Evolutionary conservation across 1,140 invertebrate genomes (phyloP).

Genomic region (Apis mellifera): DNA sequence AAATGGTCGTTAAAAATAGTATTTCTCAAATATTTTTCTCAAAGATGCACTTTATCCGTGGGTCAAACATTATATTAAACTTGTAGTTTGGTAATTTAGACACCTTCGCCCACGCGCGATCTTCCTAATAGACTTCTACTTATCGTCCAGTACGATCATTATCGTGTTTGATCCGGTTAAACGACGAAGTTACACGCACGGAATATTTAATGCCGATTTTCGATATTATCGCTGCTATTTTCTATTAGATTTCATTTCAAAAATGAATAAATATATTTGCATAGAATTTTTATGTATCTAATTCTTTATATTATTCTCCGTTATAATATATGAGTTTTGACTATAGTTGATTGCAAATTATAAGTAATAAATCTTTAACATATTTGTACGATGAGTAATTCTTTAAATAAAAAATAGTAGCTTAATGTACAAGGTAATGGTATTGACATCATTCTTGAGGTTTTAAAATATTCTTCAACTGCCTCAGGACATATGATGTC

Average conservation of each 20-base stretch:
- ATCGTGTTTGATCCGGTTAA: conserved; percentile 58
- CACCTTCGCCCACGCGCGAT: conserved; percentile 3
- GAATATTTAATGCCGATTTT: conserved; percentile 47
- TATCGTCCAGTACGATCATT: conserved; percentile 45
- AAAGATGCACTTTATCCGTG: background rate
- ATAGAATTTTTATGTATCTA: background rate
- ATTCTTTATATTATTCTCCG: background rate
- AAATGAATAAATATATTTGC: no score
- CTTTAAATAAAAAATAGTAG: background rate
- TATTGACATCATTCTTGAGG: conserved; percentile 32
- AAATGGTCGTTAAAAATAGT: background rate
- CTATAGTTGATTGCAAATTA: no score
- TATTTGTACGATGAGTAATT: background rate
- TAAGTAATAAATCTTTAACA: background rate
- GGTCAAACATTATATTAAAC: background rate
- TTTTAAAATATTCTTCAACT: conserved; percentile 18
- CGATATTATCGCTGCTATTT: background rate
- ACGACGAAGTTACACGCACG: conserved; percentile 24
- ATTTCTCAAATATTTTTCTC: background rate
- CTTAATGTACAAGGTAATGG: conserved; percentile 17
- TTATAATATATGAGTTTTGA: background rate
- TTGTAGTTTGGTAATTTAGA: background rate
- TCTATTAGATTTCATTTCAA: background rate
- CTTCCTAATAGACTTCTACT: conserved; percentile 51
- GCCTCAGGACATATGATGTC: conserved; percentile 26